Evolutionary conservation across 2,888 invertebrate species (phyloP), one percentile per base, ranked within the genome.

Genomic region (Drosophila falleni): DNA sequence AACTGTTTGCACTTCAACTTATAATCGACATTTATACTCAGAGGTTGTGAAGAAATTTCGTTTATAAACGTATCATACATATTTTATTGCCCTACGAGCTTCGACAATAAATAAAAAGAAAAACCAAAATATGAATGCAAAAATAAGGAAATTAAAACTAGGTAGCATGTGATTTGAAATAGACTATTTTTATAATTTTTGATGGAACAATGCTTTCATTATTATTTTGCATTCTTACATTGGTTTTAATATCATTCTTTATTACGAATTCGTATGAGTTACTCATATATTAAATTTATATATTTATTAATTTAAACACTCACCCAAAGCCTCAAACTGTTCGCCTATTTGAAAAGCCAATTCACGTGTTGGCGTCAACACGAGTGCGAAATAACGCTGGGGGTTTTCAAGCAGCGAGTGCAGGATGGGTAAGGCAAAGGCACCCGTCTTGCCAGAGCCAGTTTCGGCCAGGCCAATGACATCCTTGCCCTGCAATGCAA

Each of bases 311-410:
- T n/a, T n/a, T 10, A 9, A 1, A 23, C 13, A 83, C 93, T 93
- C 93, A 96, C 97, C 99, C 70, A 99, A 94, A 3, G 99, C 99
- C 92, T 98, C 98, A 94, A 99, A 98, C 91, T 99, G 99, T 93
- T 99, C 99, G 0, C 97, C 97, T 90, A 99, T 99, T 93, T 99
- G 99, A 92, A 98, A 98, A 3, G 99, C 99, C 87, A 99, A 93
- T 93, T 99, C 99, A 93, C 99, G 95, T 0, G 99, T 99, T 0
- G 99, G 99, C 15, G 99, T 99, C 55, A 99, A 92, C 77, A 99
- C 94, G 0, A 99, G 93, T 0, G 98, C 98, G 93, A 98, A 99
- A 90, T 98, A 96, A 91, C 98, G 94, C 91, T 99, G 99, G 0
- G 99, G 99, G 89, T 95, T 96, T 80, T 98, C 96, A 44, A 99